These are phyloP conservation scores for Agrypnia vestita DNA, from an alignment of 1,140 invertebrate genomes.

Conservation along the genomic window DNA sequence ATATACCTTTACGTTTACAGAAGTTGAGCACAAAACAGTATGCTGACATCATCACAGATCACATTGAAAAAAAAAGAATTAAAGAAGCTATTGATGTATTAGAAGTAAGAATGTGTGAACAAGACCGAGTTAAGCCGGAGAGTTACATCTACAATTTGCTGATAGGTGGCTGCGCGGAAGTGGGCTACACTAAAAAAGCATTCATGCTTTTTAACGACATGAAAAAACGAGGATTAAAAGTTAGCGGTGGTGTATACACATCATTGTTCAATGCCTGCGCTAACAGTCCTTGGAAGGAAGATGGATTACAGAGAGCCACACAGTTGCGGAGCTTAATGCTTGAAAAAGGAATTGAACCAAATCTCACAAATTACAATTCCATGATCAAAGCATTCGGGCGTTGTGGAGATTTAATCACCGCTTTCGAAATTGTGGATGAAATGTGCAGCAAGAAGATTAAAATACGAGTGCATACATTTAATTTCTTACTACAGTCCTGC, in stretches of 20 bases:
- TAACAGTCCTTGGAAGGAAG: constrained; percentile 80
- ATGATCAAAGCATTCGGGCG: constrained; percentile 94
- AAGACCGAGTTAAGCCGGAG: constrained; percentile 85
- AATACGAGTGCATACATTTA: constrained; percentile 81
- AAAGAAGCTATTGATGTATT: constrained; percentile 84
- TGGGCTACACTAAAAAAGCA: constrained; percentile 88
- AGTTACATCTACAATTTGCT: constrained; percentile 87
- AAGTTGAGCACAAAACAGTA: constrained; percentile 77
- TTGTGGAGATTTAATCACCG: constrained; percentile 82
- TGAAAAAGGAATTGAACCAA: constrained; percentile 80
- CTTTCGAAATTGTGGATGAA: constrained; percentile 89
- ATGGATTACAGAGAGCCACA: constrained; percentile 79
- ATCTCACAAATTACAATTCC: constrained; percentile 86
- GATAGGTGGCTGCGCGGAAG: constrained; percentile 84
- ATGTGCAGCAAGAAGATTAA: constrained; percentile 80
- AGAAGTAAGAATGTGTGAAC: constrained; percentile 81
- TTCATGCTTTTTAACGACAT: constrained; percentile 88
- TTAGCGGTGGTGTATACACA: constrained; percentile 83
- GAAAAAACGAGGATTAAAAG: constrained; percentile 81
- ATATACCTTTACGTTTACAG: constrained; percentile 67
- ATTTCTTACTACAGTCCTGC: constrained; percentile 88
- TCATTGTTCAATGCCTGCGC: constrained; percentile 91
- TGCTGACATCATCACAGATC: constrained; percentile 79
- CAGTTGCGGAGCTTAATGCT: constrained; percentile 79
- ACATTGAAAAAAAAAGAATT: constrained; percentile 76